A percentile compares a stretch with the other conserved stretches of the same genome.
phyloP scores from a whole-genome alignment of 2,113 vertebrate genomes.

The Prietella phreatophila region DNA sequence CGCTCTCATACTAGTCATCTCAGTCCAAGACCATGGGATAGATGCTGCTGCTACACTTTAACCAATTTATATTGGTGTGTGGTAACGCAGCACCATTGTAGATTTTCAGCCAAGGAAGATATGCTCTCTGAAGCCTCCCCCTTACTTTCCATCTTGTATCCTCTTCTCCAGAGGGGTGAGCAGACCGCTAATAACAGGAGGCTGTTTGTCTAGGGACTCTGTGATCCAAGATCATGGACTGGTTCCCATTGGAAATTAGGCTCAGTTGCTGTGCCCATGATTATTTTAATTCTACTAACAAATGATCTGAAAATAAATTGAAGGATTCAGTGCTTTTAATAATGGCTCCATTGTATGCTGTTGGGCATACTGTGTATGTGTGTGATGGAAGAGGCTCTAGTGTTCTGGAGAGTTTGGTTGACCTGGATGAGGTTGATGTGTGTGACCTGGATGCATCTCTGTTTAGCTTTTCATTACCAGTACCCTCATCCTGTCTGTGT shows the following conservation, averaged over 20 bases:
- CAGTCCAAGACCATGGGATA: not conserved
- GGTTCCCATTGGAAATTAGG: slow-evolving; percentile 56
- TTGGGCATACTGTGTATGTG: slow-evolving; percentile 15
- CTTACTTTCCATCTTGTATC: slow-evolving; percentile 42
- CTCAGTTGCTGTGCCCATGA: slow-evolving; percentile 47
- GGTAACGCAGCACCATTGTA: not conserved
- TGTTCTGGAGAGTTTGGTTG: slow-evolving; percentile 1
- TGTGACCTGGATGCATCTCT: not conserved
- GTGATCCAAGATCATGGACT: slow-evolving; percentile 48
- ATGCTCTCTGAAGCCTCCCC: slow-evolving; percentile 40
- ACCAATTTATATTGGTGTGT: not conserved
- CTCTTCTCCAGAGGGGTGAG: slow-evolving; percentile 36
- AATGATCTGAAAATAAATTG: slow-evolving; percentile 57
- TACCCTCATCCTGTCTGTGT: not conserved
- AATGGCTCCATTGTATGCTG: slow-evolving; percentile 53
- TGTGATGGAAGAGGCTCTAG: slow-evolving; percentile 17
- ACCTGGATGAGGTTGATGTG: not conserved
- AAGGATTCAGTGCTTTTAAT: slow-evolving; percentile 49
- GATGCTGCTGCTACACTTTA: not conserved
- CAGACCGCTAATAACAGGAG: slow-evolving; percentile 54
- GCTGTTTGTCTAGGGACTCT: slow-evolving; percentile 50
- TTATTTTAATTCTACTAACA: slow-evolving; percentile 56
- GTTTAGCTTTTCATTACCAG: not conserved
- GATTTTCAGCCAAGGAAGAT: slow-evolving; percentile 21
- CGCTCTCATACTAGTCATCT: not conserved